Conservation (phyloP, 2,113 vertebrate genomes). For the Salvelinus namaycush region DNA sequence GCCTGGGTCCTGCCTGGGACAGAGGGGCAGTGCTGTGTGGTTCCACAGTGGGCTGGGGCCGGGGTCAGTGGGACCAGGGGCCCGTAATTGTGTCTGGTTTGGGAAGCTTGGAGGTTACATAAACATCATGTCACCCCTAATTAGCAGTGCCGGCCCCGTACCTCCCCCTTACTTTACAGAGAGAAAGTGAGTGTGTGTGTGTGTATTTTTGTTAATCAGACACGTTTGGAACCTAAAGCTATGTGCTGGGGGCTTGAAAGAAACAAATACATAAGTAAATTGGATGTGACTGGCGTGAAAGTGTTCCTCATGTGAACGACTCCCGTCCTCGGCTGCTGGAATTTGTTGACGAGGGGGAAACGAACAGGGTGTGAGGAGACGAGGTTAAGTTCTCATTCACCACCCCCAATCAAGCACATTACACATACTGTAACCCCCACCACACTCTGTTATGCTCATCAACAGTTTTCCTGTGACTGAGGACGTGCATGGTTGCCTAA, state of each 20-base stretch:
- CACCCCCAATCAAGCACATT: background rate
- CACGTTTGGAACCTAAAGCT: slow-evolving; percentile 26
- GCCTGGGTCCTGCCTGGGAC: slow-evolving; percentile 43
- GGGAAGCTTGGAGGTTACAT: slow-evolving; percentile 77
- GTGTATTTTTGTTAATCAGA: slow-evolving; percentile 35
- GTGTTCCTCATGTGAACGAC: slow-evolving; percentile 27
- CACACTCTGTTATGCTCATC: too few species aligned
- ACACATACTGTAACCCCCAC: too few species aligned
- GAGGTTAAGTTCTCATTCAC: slow-evolving; percentile 38
- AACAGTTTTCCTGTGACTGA: too few species aligned
- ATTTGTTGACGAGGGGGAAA: slow-evolving; percentile 43
- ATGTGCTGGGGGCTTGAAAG: slow-evolving; percentile 14
- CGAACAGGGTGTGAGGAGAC: background rate
- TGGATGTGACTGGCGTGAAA: slow-evolving; percentile 52
- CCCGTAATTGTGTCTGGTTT: slow-evolving; percentile 75
- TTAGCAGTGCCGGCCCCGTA: slow-evolving; percentile 61
- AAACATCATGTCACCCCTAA: slow-evolving; percentile 78
- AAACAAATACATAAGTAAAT: slow-evolving; percentile 60
- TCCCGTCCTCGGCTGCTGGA: slow-evolving; percentile 31
- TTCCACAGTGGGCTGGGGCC: slow-evolving; percentile 24
- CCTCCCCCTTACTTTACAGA: slow-evolving; percentile 36
- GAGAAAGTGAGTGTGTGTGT: background rate
- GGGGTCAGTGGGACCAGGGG: slow-evolving; percentile 67
- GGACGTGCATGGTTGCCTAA: too few species aligned
- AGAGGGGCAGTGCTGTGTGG: slow-evolving; percentile 37